Evolutionary conservation across 2,888 invertebrate species (phyloP).

Genomic region (Polyommatus icarus): DNA sequence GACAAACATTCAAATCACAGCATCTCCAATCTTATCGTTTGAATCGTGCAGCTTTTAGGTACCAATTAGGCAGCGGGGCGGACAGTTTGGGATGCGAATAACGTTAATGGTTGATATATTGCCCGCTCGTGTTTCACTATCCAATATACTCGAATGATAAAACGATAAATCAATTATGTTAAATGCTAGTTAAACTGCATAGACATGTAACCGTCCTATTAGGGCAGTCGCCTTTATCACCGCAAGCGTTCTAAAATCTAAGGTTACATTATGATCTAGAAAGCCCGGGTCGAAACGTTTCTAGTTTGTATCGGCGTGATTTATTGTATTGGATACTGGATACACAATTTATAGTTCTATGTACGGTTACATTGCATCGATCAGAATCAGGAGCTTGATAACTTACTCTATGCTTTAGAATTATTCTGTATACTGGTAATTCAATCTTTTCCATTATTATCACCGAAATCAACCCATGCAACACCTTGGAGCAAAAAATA

Average conservation of each 20-base stretch:
- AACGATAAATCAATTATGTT: constrained; percentile 46
- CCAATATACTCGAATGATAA: constrained; percentile 41
- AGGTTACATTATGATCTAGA: constrained; percentile 63
- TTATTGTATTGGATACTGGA: constrained; percentile 10
- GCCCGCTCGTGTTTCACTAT: constrained; percentile 39
- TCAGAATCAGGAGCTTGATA: neutral
- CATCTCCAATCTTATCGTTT: neutral
- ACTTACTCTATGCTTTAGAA: neutral
- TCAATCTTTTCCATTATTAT: too few relatives aligned
- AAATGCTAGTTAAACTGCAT: constrained; percentile 40
- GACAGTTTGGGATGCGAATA: constrained; percentile 33
- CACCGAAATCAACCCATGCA: neutral
- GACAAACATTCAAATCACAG: neutral
- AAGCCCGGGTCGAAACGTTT: constrained; percentile 44
- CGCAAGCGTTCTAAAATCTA: constrained; percentile 40
- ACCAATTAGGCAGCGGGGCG: constrained; percentile 42
- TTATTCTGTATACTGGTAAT: too few relatives aligned
- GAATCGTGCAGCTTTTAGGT: constrained; percentile 38
- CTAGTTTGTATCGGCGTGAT: constrained; percentile 19
- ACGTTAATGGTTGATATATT: constrained; percentile 40
- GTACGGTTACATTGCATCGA: neutral
- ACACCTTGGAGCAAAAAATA: too few relatives aligned
- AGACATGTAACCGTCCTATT: constrained; percentile 49
- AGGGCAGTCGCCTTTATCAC: constrained; percentile 49
- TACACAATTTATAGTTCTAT: neutral